Evolutionary conservation across 2,797 vertebrate species (phyloP), one percentile per base, ranked within the genome.

Genomic region (Arnoldichthys spilopterus): DNA sequence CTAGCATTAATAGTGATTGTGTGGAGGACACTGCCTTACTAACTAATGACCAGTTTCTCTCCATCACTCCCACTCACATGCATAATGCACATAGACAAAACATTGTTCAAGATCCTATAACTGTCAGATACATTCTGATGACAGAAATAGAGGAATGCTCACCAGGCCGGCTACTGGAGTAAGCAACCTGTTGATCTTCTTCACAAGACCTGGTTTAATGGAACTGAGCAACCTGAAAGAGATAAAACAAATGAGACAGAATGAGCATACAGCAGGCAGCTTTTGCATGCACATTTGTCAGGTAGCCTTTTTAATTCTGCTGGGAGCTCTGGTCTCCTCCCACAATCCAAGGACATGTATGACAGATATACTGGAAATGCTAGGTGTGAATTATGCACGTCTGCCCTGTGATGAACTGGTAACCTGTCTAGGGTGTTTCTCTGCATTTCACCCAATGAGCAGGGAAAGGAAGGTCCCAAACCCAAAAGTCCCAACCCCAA

Each of bases 161-260:
- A 99, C 98, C 95, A 97, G 92, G 84, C 95, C 96, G 84, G 97
- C 97, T 86, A 97, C 95, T 68, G 97, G 97, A 76, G 97, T 97
- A 2, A 94, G 94, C 79, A 98, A 93, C 91, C 97, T 95, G 90
- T 98, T 99, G 89, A 99, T 98, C 93, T 98, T 99, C 93, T 96
- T 98, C 86, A 99, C 95, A 89, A 97, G 90, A 83, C 96, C 95
- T 0, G 97, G 97, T 88, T 96, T 98, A 91, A 99, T 97, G 7
- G 95, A 95, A 90, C 96, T 99, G 93, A 99, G 91, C 90, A 99
- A 94, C 92, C 98, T 96, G 95, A 71, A 37, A 81, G 51, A 74
- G 32, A 77, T 18, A 66, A 24, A 81, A 13, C n/a, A n/a, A 67
- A 30, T 26, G 20, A 12, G 61, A 59, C 47, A 74, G 4, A 64